Base-by-base conservation (phyloP, 2,888 invertebrate genomes). In the Diarsia dahlii region DNA sequence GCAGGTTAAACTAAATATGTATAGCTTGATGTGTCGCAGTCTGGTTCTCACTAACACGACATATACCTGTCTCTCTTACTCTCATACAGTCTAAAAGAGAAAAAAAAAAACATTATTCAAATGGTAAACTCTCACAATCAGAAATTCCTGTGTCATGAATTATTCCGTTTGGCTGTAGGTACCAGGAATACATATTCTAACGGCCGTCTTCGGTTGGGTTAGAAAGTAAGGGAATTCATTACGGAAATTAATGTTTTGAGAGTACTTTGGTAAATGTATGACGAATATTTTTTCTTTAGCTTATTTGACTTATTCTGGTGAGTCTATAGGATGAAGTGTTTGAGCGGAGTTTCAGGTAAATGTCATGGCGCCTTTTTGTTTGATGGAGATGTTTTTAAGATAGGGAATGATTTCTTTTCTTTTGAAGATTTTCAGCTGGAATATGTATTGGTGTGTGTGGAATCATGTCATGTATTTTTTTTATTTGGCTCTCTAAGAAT, bases 221-320 rank as follows among this genome's bases (percentile, higher is more conserved):
- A 75, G 82, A 78, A 82, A 82, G 64, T 73, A 73, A 82, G 28
- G 34, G 74, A 78, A 78, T 84, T 82, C 74, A 78, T 85, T 73
- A 85, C 34, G 64, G 28, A 69, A 75, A 81, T 73, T 45, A 71
- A 73, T 58, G 54, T 76, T 71, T 74, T 68, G 20, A 76, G 68
- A 62, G 68, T 39, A 52, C 64, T 20, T 13, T 8, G 52, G 28
- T 60, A 56, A 68, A 39, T 45, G 58, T 34, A 28, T 23, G 45
- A 48, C 2, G n/a, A n/a, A 23, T 74, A 8, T 60, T 58, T 62
- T 66, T 68, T 39, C 39, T 64, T 52, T 60, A n/a, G 52, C 54
- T 54, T 82, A 45, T 60, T 50, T 56, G 28, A 1, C 56, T 28
- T 56, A 8, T 64, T 58, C 4, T 8, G 60, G 56, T 6, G 6